These are phyloP conservation scores for Peromyscus attwateri DNA, from an alignment of 2,797 vertebrate species.

Conservation along the genomic window DNA sequence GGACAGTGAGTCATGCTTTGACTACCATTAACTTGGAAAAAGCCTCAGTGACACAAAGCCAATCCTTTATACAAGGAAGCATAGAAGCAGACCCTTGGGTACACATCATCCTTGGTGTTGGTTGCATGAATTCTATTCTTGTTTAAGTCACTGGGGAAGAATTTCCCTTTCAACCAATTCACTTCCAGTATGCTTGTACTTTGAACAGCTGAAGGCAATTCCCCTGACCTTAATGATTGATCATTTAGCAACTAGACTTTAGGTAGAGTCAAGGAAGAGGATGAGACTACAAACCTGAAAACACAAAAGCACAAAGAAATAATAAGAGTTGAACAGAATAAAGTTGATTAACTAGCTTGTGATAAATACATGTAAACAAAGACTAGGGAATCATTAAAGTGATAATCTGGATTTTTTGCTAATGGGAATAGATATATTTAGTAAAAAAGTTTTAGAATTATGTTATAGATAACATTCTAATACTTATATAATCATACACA, in stretches of 20 bases:
- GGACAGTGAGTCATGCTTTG: not conserved
- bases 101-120: not conserved
- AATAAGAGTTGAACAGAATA: not conserved
- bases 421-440: not conserved
- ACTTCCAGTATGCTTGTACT: not conserved
- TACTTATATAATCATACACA: not conserved
- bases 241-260: not conserved
- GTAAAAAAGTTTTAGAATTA: slow-evolving; percentile 14
- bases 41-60: slow-evolving; percentile 1
- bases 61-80: not conserved
- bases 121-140: not conserved
- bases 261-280: not conserved
- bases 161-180: not conserved
- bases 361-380: not conserved
- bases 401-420: not conserved
- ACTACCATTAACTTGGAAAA: not conserved
- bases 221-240: not conserved
- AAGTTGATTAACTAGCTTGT: not conserved
- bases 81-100: not conserved
- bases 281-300: not conserved
- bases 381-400: slow-evolving; percentile 7
- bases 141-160: not conserved
- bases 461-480: not conserved
- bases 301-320: not conserved
- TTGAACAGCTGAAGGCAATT: not conserved